Base-by-base conservation (phyloP, 1,140 invertebrate genomes). In the Copidosoma floridanum region DNA sequence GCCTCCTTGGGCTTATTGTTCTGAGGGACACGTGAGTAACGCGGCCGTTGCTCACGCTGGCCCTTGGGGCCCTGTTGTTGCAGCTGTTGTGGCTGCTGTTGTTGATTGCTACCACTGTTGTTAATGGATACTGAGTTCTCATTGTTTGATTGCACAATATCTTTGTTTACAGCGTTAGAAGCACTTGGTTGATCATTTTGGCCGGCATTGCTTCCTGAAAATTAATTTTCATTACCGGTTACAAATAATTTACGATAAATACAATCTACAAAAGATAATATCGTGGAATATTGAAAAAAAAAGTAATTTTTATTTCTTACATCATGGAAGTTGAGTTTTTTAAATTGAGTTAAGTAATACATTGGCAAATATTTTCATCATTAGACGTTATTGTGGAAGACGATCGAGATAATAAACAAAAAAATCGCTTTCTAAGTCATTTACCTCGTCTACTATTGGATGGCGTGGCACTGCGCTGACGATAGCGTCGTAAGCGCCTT, bases 1-100 rank as follows among this genome's bases (percentile, higher is more conserved):
- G 82, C 74, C 71, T 85, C 84, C 65, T 85, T 85, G 57, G 83
- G 82, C 75, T 85, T 84, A 65, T 76, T 79, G 66, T 78, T 79
- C 52, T 80, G 73, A 37, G 80, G 71, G 50, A 78, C 78, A 66
- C 80, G 79, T 58, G 75, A 70, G 54, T 78, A 74, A 60, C 78
- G 78, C 57, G 70, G 57, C 64, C 81, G 73, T 57, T 69, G 68
- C 64, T 78, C 76, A 70, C 83, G 66, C 59, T 78, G 74, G 65
- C 80, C 69, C 63, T 81, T 78, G 24, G 77, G 67, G 51, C 74
- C 74, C 68, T 80, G 70, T 29, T 62, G 58, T n/a, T n/a, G n/a
- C n/a, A n/a, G n/a, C n/a, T n/a, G n/a, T n/a, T n/a, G n/a, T n/a
- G n/a, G n/a, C n/a, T n/a, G n/a, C n/a, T n/a, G n/a, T n/a, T n/a